phyloP scores from a whole-genome alignment of 2,888 invertebrate genomes.

The Orchesellides sinensis region DNA sequence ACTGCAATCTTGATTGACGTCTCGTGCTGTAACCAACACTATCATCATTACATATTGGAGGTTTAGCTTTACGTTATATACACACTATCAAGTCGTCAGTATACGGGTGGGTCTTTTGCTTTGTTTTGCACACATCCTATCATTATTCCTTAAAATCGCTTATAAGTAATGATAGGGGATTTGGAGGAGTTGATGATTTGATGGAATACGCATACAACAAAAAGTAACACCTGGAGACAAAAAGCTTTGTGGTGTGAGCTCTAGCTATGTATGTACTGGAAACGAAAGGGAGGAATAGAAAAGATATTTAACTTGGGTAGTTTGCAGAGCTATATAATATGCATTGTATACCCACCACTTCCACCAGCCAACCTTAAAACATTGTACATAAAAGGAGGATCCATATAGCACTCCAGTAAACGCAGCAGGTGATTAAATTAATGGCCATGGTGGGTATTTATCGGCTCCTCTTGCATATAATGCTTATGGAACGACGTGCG shows the following conservation, averaged over 20 bases:
- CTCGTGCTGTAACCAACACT: constrained; percentile 17
- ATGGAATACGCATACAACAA: constrained; percentile 9
- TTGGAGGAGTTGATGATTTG: constrained; percentile 27
- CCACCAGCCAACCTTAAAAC: not conserved
- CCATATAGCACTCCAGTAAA: constrained; percentile 8
- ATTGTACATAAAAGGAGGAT: too few species aligned
- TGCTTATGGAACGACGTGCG: not conserved
- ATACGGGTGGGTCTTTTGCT: too few species aligned
- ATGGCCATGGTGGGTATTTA: constrained; percentile 15
- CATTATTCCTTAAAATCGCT: not conserved
- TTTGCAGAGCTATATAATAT: too few species aligned
- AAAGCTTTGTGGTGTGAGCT: not conserved
- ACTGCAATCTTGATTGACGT: constrained; percentile 52
- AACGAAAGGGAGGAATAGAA: too few species aligned
- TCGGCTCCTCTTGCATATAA: constrained; percentile 5
- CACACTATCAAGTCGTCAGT: too few species aligned
- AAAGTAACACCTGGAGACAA: constrained; percentile 26
- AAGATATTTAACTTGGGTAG: too few species aligned
- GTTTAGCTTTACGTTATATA: too few species aligned
- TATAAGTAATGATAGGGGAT: constrained; percentile 32
- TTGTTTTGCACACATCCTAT: too few species aligned
- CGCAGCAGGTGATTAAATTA: constrained; percentile 51
- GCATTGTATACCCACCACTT: too few species aligned
- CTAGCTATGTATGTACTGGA: too few species aligned
- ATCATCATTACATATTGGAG: not conserved